Conservation (phyloP, 2,888 invertebrate genomes). For the Omphaloscelis lunosa region DNA sequence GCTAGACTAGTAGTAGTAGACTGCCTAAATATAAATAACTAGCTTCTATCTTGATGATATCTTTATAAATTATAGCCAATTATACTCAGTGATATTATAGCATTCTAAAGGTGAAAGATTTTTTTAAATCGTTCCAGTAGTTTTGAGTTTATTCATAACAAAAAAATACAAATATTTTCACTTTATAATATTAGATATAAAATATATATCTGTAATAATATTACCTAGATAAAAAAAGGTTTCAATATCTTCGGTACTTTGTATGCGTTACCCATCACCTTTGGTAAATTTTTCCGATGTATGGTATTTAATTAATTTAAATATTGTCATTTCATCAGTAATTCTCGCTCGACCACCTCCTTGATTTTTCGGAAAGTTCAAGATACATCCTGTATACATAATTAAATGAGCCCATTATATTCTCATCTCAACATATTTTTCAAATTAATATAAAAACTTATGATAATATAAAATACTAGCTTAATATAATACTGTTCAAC, state of each 20-base stretch:
- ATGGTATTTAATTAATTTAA: conserved; percentile 18
- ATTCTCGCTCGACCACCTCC: conserved; percentile 11
- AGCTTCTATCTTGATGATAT: no score
- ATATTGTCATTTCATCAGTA: conserved; percentile 24
- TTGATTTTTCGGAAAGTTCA: conserved; percentile 42
- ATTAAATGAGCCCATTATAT: conserved; percentile 9
- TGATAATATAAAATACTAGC: no score
- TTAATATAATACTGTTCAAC: no score
- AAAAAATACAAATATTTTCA: no score
- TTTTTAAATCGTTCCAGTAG: no score
- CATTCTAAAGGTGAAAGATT: no score
- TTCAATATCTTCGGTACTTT: neutral
- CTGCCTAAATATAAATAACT: neutral
- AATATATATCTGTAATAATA: no score
- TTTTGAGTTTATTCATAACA: no score
- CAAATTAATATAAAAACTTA: neutral
- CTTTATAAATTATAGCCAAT: no score
- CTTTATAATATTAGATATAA: no score
- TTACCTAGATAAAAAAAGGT: no score
- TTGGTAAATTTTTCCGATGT: neutral
- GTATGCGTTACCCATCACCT: neutral
- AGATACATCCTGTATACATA: conserved; percentile 48
- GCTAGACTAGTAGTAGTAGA: neutral
- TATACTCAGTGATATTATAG: no score
- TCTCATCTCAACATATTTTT: conserved; percentile 3